These are phyloP conservation scores for Pammene aurita DNA, from an alignment of 2,888 invertebrate species.

Conservation along the genomic window DNA sequence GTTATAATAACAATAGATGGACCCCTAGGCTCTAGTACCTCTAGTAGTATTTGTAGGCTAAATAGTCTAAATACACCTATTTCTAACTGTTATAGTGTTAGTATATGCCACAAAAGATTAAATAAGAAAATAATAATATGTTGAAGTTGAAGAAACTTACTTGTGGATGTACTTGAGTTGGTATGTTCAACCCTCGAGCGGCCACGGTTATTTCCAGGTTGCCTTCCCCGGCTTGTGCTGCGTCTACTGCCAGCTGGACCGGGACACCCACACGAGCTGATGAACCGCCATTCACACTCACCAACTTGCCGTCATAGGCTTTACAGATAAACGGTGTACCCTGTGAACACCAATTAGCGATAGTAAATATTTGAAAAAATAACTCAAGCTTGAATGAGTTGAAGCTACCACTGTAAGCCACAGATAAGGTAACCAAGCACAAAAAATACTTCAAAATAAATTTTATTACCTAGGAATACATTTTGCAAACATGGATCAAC, in stretches of 20 bases:
- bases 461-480: too few species aligned
- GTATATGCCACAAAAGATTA: background rate
- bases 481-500: too few species aligned
- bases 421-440: background rate
- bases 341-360: constrained; percentile 55
- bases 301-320: constrained; percentile 95
- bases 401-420: too few species aligned
- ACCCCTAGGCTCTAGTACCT: too few species aligned
- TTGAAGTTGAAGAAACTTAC: constrained; percentile 75
- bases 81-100: background rate
- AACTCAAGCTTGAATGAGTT: too few species aligned
- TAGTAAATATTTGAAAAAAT: background rate
- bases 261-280: constrained; percentile 90
- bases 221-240: constrained; percentile 98
- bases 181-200: constrained; percentile 95
- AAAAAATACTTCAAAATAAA: too few species aligned
- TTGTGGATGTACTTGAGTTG: constrained; percentile 97
- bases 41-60: too few species aligned
- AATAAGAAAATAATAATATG: background rate
- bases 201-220: constrained; percentile 98
- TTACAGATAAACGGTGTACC: constrained; percentile 96
- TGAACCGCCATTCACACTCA: constrained; percentile 91
- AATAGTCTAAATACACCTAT: too few species aligned
- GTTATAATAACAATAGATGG: too few species aligned
- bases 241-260: constrained; percentile 97